Conservation (phyloP, 1,140 invertebrate genomes). For the Drosophila varians region DNA sequence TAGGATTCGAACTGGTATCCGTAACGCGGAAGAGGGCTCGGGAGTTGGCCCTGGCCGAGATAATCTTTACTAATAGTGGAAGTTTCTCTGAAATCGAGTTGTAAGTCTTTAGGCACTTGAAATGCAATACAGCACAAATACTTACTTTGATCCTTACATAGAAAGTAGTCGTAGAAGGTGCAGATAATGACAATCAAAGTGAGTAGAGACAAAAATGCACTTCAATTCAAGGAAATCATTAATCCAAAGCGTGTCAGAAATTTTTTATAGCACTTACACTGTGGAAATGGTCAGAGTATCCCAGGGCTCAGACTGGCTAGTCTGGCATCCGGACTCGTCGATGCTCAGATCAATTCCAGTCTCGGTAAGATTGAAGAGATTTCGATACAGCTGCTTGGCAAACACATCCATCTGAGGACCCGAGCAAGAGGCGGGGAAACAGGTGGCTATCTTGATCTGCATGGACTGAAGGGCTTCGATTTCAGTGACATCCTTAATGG, state of each 20-base stretch:
- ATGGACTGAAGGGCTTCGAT: conserved; percentile 1
- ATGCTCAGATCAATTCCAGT: not conserved
- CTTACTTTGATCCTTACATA: conserved; percentile 40
- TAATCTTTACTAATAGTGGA: conserved; percentile 32
- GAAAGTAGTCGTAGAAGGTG: conserved; percentile 48
- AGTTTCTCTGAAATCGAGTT: conserved; percentile 17
- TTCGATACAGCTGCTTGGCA: not conserved
- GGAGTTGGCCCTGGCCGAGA: conserved; percentile 50
- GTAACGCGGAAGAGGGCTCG: conserved; percentile 37
- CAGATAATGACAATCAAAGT: not conserved
- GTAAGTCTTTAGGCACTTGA: not conserved
- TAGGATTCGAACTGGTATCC: conserved; percentile 30
- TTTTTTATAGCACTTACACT: conserved; percentile 30
- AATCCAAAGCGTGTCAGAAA: not conserved
- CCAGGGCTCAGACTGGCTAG: conserved; percentile 5
- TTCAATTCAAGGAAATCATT: not conserved
- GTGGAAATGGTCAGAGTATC: conserved; percentile 48
- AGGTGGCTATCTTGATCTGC: conserved; percentile 15
- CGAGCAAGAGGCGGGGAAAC: conserved; percentile 24
- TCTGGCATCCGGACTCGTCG: conserved; percentile 11
- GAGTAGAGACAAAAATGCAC: conserved; percentile 36
- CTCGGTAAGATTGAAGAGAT: not conserved
- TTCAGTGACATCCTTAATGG: not conserved
- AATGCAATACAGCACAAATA: not conserved
- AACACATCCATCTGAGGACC: conserved; percentile 2